phyloP scores from a whole-genome alignment of 92 coral and sea anemone species.

The Palythoa grandis region DNA sequence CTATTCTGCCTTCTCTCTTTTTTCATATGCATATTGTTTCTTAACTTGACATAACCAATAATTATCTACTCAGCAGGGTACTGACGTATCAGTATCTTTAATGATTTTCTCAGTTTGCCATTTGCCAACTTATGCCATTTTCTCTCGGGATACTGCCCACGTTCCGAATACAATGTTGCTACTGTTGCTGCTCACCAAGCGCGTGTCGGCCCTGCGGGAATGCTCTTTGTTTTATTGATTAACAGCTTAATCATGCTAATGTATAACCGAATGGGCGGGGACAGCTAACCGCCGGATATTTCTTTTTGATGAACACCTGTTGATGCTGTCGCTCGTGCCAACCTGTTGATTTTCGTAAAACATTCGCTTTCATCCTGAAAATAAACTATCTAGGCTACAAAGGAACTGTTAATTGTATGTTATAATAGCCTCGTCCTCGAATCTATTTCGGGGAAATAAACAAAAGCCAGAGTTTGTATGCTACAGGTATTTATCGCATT shows the following conservation, averaged over 20 bases:
- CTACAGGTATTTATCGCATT: too few species aligned
- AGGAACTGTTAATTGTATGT: background rate
- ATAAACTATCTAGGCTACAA: background rate
- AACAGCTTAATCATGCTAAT: slow-evolving; percentile 15
- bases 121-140: too few species aligned
- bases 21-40: too few species aligned
- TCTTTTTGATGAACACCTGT: slow-evolving; percentile 18
- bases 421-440: background rate
- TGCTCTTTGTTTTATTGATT: background rate
- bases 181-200: background rate
- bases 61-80: too few species aligned
- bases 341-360: slow-evolving; percentile 21
- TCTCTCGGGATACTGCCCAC: background rate
- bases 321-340: slow-evolving; percentile 20
- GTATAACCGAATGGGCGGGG: slow-evolving; percentile 5
- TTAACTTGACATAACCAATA: too few species aligned
- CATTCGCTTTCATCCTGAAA: slow-evolving; percentile 26
- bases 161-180: background rate
- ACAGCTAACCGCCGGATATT: background rate
- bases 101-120: too few species aligned
- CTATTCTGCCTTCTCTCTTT: too few species aligned
- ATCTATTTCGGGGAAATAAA: background rate
- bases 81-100: too few species aligned
- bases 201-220: slow-evolving; percentile 10
- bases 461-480: background rate